phyloP scores from a whole-genome alignment of 2,888 invertebrate species.

The Axea sp. region DNA sequence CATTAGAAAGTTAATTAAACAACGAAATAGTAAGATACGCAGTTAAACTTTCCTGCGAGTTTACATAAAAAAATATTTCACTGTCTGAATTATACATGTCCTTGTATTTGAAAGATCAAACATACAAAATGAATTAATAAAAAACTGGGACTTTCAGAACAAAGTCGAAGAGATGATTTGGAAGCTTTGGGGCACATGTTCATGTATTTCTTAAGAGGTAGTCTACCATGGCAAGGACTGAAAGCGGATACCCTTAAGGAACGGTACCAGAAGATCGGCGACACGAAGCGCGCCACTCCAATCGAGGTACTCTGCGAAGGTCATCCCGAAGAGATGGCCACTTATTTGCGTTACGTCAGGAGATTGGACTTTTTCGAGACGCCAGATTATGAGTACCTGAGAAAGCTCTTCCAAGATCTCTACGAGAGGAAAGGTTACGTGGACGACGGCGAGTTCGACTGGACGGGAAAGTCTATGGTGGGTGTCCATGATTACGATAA shows the following conservation, averaged over 20 bases:
- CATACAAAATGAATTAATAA: too few species aligned
- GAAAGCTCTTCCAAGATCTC: constrained; percentile 95
- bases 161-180: constrained; percentile 99
- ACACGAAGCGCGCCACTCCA: constrained; percentile 98
- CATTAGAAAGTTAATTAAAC: too few species aligned
- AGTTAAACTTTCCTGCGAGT: too few species aligned
- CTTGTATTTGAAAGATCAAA: too few species aligned
- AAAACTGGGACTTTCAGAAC: constrained; percentile 83
- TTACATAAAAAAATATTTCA: too few species aligned
- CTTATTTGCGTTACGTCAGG: constrained; percentile 97
- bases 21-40: too few species aligned
- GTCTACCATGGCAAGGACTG: constrained; percentile 99
- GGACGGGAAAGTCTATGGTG: constrained; percentile 91
- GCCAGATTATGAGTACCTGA: constrained; percentile 99
- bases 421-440: constrained; percentile 92
- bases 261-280: constrained; percentile 99
- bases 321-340: constrained; percentile 97
- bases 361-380: constrained; percentile 99
- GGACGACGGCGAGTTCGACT: constrained; percentile 96
- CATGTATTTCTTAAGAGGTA: constrained; percentile 99
- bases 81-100: too few species aligned
- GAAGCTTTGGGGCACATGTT: constrained; percentile 99
- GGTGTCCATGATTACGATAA: constrained; percentile 66
- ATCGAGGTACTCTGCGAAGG: constrained; percentile 95
- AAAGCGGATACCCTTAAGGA: constrained; percentile 99